These are phyloP conservation scores for Drosophila koepferae DNA, from an alignment of 2,888 invertebrate genomes.

Conservation along the genomic window DNA sequence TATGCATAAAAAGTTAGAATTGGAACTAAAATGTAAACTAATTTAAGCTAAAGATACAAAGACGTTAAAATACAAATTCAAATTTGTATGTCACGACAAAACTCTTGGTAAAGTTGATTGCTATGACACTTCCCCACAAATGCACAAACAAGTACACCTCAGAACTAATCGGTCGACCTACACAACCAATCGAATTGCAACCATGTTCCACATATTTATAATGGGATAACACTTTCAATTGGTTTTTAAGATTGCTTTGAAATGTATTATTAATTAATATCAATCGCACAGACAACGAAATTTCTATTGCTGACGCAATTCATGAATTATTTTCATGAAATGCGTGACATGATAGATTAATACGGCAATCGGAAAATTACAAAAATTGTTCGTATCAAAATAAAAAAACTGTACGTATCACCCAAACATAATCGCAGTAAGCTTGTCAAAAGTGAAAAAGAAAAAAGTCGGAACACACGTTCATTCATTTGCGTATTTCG, in stretches of 20 bases:
- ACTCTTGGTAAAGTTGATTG: slow-evolving; percentile 19
- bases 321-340: background rate
- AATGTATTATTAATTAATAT: background rate
- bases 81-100: background rate
- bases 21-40: background rate
- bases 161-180: background rate
- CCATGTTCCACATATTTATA: background rate
- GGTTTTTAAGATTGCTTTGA: background rate
- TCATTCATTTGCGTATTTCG: slow-evolving; percentile 27
- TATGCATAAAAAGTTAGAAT: background rate
- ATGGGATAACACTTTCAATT: slow-evolving; percentile 1
- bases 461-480: background rate
- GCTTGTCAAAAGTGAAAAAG: slow-evolving; percentile 12
- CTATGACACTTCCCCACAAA: slow-evolving; percentile 15
- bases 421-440: slow-evolving; percentile 26
- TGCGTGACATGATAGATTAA: too few species aligned
- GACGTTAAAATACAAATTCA: background rate
- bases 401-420: background rate
- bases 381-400: slow-evolving; percentile 1
- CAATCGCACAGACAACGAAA: background rate
- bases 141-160: background rate
- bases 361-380: background rate
- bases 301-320: background rate
- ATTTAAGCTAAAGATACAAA: background rate
- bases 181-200: slow-evolving; percentile 14